Base-by-base conservation (phyloP, 1,140 invertebrate species). In the Catajapyx aquilonaris region DNA sequence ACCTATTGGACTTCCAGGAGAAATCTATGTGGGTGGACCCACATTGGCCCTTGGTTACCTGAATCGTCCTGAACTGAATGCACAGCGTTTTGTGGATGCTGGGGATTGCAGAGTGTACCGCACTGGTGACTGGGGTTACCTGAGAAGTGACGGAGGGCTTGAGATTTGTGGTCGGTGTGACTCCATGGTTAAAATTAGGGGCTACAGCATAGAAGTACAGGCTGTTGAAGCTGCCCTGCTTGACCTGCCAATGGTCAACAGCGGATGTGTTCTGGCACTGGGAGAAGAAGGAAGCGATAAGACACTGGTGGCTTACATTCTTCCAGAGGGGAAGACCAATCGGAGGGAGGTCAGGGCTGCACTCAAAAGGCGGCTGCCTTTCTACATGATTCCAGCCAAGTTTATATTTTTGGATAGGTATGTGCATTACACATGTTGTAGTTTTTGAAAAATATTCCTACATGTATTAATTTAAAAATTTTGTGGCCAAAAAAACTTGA, bases 311-410 rank as follows among this genome's bases (percentile, higher is more conserved):
- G 56, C 61, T 9, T 66, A 65, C 40, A 53, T 66, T 35, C 60
- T 63, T 11, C 51, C 57, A 15, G 44, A 55, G 21, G 44, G 52
- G 5, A 43, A 49, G 28, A 49, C 52, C 4, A 46, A 49, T 5
- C 45, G 52, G 35, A 61, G 59, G 38, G 51, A 52, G 19, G 42
- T 66, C 17, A 43, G 61, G 33, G 50, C 53, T 1, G 51, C 51
- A 20, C 46, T 66, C 4, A 65, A 66, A 42, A 51, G 49, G 31
- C 49, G 47, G 17, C 44, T 66, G 17, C 64, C 64, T 4, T 63
- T 63, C 45, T 66, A 66, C 45, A 66, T 66, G 64, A 57, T 66
- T 31, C 64, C 64, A 4, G 55, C 61, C 4, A 59, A 56, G 41
- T 61, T 64, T 45, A 48, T 65, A 2, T 57, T 61, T 35, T 34